Percentiles rank a stretch among this genome's conserved stretches.
These are phyloP conservation scores for Cistogaster globosa DNA, from an alignment of 2,888 invertebrate genomes.

Conservation along the genomic window DNA sequence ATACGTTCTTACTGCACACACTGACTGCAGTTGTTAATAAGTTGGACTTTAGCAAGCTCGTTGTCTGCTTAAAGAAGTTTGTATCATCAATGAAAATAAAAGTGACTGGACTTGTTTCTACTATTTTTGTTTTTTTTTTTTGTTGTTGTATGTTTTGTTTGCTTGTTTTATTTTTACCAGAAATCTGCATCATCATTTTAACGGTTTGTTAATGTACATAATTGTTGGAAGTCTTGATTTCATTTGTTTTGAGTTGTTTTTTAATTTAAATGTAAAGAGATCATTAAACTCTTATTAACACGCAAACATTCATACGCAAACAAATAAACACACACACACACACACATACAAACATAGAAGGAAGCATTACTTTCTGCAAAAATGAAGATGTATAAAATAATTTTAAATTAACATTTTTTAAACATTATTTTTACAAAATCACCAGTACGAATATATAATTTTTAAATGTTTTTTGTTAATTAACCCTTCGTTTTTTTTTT, in stretches of 20 bases:
- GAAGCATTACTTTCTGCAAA: background rate
- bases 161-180: background rate
- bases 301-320: background rate
- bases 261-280: conserved; percentile 35
- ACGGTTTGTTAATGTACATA: conserved; percentile 50
- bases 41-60: background rate
- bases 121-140: background rate
- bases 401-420: no score
- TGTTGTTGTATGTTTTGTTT: no score
- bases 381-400: no score
- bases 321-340: background rate
- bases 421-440: no score
- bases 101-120: conserved; percentile 50
- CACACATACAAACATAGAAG: no score
- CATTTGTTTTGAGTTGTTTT: background rate
- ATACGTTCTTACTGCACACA: background rate
- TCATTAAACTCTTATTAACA: conserved; percentile 48
- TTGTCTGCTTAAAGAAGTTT: background rate
- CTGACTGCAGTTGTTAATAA: background rate
- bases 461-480: no score
- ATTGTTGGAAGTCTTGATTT: conserved; percentile 28
- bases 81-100: conserved; percentile 61
- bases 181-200: conserved; percentile 44
- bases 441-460: no score
- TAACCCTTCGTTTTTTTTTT: no score